Conservation (phyloP, 2,888 invertebrate species). For the Meandrusa payeni region DNA sequence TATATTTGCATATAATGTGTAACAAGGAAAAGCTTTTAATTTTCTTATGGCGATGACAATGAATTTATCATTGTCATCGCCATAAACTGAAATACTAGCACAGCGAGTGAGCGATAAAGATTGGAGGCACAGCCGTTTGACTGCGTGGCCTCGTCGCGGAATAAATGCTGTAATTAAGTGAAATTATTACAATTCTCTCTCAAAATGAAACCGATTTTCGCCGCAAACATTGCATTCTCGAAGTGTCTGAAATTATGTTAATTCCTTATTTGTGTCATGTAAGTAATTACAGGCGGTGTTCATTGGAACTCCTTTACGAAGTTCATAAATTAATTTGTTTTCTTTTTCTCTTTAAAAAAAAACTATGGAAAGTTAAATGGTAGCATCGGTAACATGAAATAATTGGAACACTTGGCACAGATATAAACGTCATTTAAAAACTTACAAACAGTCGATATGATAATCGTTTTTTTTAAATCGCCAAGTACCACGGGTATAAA, state of each 20-base stretch:
- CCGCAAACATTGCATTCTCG: conserved; percentile 18
- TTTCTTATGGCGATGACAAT: too few relatives aligned
- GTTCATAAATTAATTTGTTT: conserved; percentile 4
- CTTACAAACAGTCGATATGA: neutral
- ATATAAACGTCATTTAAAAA: conserved; percentile 7
- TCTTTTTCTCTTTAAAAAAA: conserved; percentile 1
- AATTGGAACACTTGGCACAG: neutral
- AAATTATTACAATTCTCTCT: conserved; percentile 76
- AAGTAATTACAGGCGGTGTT: conserved; percentile 15
- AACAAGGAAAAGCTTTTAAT: conserved; percentile 65
- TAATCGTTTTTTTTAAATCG: conserved; percentile 22
- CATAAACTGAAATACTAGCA: conserved; percentile 40
- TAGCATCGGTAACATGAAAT: neutral
- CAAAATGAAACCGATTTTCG: conserved; percentile 67
- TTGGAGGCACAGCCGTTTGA: conserved; percentile 53
- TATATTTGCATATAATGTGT: conserved; percentile 26
- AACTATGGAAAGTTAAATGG: neutral
- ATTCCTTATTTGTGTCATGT: conserved; percentile 21
- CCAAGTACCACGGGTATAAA: conserved; percentile 34
- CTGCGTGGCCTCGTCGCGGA: conserved; percentile 55
- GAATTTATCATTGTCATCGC: conserved; percentile 55
- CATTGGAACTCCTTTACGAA: conserved; percentile 7
- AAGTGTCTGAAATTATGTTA: conserved; percentile 24
- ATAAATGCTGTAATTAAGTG: conserved; percentile 77
- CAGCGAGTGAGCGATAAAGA: conserved; percentile 49